Evolutionary conservation across 2,888 invertebrate species (phyloP), one percentile per base, ranked within the genome.

Genomic region (Ichneumon xanthorius): DNA sequence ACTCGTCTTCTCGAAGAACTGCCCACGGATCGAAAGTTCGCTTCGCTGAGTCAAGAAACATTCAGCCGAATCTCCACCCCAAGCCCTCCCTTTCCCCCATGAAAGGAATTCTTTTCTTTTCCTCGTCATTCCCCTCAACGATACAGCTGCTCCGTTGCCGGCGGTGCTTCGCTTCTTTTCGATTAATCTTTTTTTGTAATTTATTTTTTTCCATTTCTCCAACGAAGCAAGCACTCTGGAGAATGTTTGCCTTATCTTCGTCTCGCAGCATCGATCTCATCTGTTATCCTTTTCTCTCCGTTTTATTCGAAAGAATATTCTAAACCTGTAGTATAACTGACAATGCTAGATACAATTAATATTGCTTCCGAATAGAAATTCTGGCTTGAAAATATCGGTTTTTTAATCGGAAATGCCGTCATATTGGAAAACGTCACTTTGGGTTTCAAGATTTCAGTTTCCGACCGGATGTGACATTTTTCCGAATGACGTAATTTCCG

Each of bases 21-120:
- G 26, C 16, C n/a, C 40, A 0, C 7, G 55, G 58, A 61, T 73
- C 73, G 37, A 72, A 72, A 72, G 55, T 58, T 61, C 11, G 61
- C 73, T 26, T 45, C 45, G 61, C 73, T 61, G 22, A 61, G 45
- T 73, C 73, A 45, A 61, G 40, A 73, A 61, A 73, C 58, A 61
- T 61, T 53, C 58, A 73, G 58, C 55, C 55, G 19, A 55, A 55
- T 55, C 19, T 55, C 55, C 55, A 33, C 14, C 16, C 70, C 30
- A 9, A 14, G n/a, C 50, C 70, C 33, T n/a, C 16, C 48, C 68
- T 1, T 26, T 30, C 48, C 55, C 22, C 26, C 73, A 16, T 30
- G 16, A n/a, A 73, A 58, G 61, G 7, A 30, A 73, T 73, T 61
- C 61, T 61, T 30, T 9, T 65, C 26, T 58, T 58, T 58, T 26